A percentile compares a stretch with the other conserved stretches of the same genome.
Conservation (phyloP, 2,797 vertebrate genomes). For the Accipiter badius region DNA sequence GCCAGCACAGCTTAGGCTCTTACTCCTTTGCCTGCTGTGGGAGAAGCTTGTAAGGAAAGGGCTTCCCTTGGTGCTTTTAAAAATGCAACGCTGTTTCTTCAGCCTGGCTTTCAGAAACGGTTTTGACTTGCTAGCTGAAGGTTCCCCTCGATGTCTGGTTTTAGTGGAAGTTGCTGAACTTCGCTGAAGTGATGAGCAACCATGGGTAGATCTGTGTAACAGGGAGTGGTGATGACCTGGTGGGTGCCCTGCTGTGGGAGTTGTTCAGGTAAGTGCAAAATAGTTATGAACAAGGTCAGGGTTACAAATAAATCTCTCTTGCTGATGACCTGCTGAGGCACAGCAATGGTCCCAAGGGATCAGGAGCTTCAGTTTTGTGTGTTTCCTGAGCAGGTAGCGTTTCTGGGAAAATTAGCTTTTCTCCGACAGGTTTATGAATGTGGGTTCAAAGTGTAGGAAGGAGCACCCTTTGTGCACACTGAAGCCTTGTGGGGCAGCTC, state of each 20-base stretch:
- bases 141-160: not conserved
- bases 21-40: accelerated
- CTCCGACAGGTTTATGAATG: not conserved
- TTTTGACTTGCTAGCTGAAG: not conserved
- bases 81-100: accelerated
- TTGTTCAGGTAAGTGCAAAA: not conserved
- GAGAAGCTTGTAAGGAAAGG: too few species aligned
- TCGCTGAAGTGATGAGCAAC: accelerated
- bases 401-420: not conserved
- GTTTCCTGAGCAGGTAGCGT: not conserved
- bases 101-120: not conserved
- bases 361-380: not conserved
- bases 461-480: not conserved
- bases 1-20: accelerated
- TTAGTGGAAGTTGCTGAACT: not conserved
- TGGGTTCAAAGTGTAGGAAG: not conserved
- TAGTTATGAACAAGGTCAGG: not conserved
- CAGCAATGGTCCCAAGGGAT: not conserved
- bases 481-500: not conserved
- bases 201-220: accelerated
- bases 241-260: accelerated
- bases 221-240: not conserved
- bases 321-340: not conserved
- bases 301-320: not conserved
- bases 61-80: not conserved